phyloP scores from a whole-genome alignment of 2,113 vertebrate genomes.

The Amia ocellicauda region DNA sequence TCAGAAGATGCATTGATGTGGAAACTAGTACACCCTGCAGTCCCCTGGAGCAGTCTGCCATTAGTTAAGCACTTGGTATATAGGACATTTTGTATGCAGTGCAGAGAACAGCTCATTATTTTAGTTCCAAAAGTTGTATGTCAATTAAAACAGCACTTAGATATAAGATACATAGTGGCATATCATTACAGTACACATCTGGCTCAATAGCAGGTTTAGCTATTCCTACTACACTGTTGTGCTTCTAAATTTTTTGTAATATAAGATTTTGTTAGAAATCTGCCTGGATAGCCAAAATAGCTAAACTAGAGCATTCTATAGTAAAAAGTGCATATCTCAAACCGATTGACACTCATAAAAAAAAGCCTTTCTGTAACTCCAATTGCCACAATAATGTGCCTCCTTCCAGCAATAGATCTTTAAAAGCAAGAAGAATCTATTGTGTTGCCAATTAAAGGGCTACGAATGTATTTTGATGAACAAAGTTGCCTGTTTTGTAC shows the following conservation, averaged over 20 bases:
- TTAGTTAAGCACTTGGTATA: neutral
- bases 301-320: neutral
- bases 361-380: conserved; percentile 5
- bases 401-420: conserved; percentile 1
- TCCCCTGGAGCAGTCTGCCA: neutral
- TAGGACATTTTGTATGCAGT: neutral
- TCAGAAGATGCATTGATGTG: neutral
- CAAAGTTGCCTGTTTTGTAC: no score
- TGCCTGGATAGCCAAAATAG: neutral
- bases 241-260: neutral
- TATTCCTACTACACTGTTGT: neutral
- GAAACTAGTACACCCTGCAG: neutral
- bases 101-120: no score
- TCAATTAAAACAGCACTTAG: no score
- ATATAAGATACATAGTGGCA: no score
- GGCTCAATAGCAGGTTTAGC: neutral
- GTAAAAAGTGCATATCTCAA: no score
- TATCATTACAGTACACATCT: neutral
- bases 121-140: neutral
- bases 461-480: conserved; percentile 10
- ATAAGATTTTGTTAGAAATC: neutral
- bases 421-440: neutral
- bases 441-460: conserved; percentile 8
- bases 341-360: neutral
- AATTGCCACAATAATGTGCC: conserved; percentile 3